Conservation (phyloP, 2,113 vertebrate species). For the Ailurus styani region DNA sequence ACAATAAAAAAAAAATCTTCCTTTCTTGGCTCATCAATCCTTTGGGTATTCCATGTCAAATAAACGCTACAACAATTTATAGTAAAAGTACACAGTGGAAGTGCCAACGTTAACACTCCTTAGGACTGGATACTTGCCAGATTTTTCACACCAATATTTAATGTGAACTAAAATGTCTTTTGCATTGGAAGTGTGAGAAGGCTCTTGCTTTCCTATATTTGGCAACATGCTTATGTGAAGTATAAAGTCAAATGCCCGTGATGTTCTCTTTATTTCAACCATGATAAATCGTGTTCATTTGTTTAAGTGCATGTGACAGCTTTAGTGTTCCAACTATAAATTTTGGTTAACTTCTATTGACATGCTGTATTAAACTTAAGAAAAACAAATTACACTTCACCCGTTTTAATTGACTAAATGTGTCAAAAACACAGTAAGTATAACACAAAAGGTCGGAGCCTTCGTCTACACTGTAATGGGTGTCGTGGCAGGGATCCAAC, state of each 20-base stretch:
- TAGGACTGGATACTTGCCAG: slow-evolving; percentile 88
- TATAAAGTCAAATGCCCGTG: slow-evolving; percentile 82
- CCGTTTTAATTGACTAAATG: slow-evolving; percentile 90
- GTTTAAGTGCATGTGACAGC: slow-evolving; percentile 90
- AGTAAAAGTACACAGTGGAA: slow-evolving; percentile 92
- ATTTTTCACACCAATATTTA: slow-evolving; percentile 92
- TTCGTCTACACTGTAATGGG: slow-evolving; percentile 89
- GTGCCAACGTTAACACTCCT: slow-evolving; percentile 96
- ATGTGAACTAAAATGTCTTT: slow-evolving; percentile 89
- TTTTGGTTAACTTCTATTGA: slow-evolving; percentile 90
- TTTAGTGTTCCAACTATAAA: slow-evolving; percentile 94
- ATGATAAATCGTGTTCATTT: slow-evolving; percentile 91
- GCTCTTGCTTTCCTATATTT: slow-evolving; percentile 93
- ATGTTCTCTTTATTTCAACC: slow-evolving; percentile 87
- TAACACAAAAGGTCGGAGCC: slow-evolving; percentile 83
- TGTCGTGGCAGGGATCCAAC: slow-evolving; percentile 89
- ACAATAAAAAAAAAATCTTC: slow-evolving; percentile 90
- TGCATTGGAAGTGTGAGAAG: slow-evolving; percentile 90
- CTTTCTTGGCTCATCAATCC: slow-evolving; percentile 90
- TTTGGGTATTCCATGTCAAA: slow-evolving; percentile 92
- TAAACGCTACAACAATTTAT: slow-evolving; percentile 95
- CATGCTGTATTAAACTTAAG: slow-evolving; percentile 88
- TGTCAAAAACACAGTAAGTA: slow-evolving; percentile 90
- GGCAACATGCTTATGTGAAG: slow-evolving; percentile 86
- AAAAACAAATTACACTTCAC: slow-evolving; percentile 91